Evolutionary conservation across 2,888 invertebrate species (phyloP).

Genomic region (Syritta pipiens): DNA sequence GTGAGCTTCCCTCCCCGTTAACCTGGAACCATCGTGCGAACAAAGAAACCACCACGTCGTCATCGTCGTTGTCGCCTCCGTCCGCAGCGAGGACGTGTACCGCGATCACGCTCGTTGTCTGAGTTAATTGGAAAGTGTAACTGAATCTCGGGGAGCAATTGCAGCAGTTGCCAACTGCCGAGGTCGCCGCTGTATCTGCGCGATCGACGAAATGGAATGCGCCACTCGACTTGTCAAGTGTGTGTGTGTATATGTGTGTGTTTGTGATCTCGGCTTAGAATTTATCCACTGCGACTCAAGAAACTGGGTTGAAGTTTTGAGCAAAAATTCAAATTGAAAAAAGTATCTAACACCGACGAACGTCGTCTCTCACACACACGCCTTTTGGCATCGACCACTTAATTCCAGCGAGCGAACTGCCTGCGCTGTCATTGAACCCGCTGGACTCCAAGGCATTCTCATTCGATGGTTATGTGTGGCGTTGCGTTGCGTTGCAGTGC

Average conservation of each 20-base stretch:
- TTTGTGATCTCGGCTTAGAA: conserved; percentile 4
- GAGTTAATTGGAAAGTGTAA: conserved; percentile 51
- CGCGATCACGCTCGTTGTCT: not conserved
- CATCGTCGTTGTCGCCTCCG: not conserved
- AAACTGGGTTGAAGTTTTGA: conserved; percentile 51
- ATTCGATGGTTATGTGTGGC: conserved; percentile 22
- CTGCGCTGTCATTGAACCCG: conserved; percentile 65
- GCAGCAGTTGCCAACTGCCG: conserved; percentile 45
- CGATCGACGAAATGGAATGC: conserved; percentile 36
- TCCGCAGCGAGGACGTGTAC: conserved; percentile 10
- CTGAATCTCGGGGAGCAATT: conserved; percentile 41
- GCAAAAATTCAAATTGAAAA: conserved; percentile 35
- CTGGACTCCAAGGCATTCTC: conserved; percentile 58
- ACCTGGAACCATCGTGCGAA: conserved; percentile 15
- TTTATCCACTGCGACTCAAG: not conserved
- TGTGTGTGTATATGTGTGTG: not conserved
- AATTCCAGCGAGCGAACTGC: conserved; percentile 38
- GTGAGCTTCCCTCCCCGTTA: not conserved
- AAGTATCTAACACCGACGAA: conserved; percentile 30
- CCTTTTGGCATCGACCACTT: conserved; percentile 52
- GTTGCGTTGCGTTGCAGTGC: conserved; percentile 12
- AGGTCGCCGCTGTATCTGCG: conserved; percentile 11
- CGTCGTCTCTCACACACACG: conserved; percentile 3
- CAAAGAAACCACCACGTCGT: conserved; percentile 40
- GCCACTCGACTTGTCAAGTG: too few species aligned